Evolutionary conservation across 1,140 invertebrate species (phyloP).

Genomic region (Cepaea nemoralis): DNA sequence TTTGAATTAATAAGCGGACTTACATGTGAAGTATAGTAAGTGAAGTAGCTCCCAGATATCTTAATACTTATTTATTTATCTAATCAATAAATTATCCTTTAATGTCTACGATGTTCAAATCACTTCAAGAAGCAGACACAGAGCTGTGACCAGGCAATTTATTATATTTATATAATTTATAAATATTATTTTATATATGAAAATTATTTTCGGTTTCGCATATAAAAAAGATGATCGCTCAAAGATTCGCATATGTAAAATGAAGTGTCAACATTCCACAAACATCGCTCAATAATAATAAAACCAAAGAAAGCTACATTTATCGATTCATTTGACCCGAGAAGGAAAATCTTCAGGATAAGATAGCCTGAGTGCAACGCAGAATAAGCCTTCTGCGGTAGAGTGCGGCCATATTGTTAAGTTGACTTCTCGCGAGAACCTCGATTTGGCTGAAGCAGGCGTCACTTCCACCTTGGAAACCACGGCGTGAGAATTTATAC

Average conservation of each 20-base stretch:
- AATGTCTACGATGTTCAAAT: too few relatives aligned
- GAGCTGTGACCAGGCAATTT: too few relatives aligned
- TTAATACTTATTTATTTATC: too few relatives aligned
- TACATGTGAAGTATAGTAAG: too few relatives aligned
- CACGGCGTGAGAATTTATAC: conserved; percentile 39
- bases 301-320: neutral
- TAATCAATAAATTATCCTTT: too few relatives aligned
- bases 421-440: conserved; percentile 22
- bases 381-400: neutral
- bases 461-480: conserved; percentile 43
- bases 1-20: too few relatives aligned
- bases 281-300: neutral
- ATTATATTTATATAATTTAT: too few relatives aligned
- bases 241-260: neutral
- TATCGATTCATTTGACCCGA: neutral
- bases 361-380: neutral
- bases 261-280: neutral
- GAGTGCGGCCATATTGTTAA: conserved; percentile 29
- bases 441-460: neutral
- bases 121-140: too few relatives aligned
- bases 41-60: too few relatives aligned
- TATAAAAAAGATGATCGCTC: neutral
- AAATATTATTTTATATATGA: too few relatives aligned
- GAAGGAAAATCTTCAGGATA: neutral
- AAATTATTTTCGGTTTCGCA: too few relatives aligned